Evolutionary conservation across 2,113 vertebrate species (phyloP).

Genomic region (Clarias macrocephalus): DNA sequence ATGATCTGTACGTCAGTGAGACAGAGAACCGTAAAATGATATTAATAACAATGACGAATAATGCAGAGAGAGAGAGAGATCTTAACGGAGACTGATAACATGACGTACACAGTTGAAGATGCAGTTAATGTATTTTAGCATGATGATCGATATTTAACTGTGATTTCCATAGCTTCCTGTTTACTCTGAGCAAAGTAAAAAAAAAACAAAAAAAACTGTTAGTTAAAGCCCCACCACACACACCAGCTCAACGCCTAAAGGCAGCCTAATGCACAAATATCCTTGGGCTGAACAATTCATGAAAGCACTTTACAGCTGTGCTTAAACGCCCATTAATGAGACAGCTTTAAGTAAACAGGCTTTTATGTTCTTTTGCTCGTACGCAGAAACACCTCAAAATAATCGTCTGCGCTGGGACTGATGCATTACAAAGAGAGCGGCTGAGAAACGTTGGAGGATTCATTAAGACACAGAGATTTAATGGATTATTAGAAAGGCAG

Average conservation of each 20-base stretch:
- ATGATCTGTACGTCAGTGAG: constrained; percentile 80
- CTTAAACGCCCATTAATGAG: background rate
- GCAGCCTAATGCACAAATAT: background rate
- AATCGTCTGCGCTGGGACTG: background rate
- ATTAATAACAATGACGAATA: background rate
- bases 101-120: background rate
- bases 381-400: background rate
- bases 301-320: background rate
- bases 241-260: background rate
- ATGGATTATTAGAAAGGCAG: background rate
- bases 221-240: background rate
- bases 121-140: background rate
- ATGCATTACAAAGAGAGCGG: background rate
- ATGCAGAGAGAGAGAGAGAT: background rate
- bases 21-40: background rate
- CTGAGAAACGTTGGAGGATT: background rate
- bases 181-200: background rate
- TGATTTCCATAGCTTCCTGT: background rate
- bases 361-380: constrained; percentile 2
- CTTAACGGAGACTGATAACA: background rate
- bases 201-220: too few species aligned
- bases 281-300: background rate
- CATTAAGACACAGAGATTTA: background rate
- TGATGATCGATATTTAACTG: background rate
- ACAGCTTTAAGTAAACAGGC: background rate